phyloP scores from a whole-genome alignment of 2,113 vertebrate species.

The Salvelinus alpinus region DNA sequence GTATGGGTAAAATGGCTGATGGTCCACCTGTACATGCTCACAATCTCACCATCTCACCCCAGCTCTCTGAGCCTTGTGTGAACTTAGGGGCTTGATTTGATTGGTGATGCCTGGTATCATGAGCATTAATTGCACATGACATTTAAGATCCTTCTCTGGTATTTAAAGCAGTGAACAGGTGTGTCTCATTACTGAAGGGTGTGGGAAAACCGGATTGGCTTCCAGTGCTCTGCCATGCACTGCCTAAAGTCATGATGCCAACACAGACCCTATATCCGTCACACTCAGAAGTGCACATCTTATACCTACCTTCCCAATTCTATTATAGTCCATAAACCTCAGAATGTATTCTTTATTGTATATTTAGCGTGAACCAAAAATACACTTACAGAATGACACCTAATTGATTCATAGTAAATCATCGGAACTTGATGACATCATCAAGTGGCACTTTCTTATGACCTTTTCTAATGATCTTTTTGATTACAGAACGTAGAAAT shows the following conservation, averaged over 20 bases:
- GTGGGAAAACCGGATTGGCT: conserved; percentile 62
- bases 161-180: conserved; percentile 83
- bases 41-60: conserved; percentile 2
- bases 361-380: background rate
- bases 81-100: conserved; percentile 77
- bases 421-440: conserved; percentile 24
- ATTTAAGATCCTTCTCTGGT: conserved; percentile 81
- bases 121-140: conserved; percentile 84
- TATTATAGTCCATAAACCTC: no score
- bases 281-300: conserved; percentile 28
- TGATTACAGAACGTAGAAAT: no score
- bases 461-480: no score
- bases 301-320: conserved; percentile 17
- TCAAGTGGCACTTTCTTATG: no score
- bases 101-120: conserved; percentile 79
- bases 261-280: conserved; percentile 27
- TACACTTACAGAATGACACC: background rate
- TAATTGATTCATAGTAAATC: no score
- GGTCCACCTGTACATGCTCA: conserved; percentile 32
- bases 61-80: conserved; percentile 60
- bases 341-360: no score
- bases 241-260: conserved; percentile 61
- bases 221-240: conserved; percentile 47
- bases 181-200: conserved; percentile 78
- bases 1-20: conserved; percentile 46